Base-by-base conservation (phyloP, 2,113 vertebrate species). In the Ciconia boyciana region DNA sequence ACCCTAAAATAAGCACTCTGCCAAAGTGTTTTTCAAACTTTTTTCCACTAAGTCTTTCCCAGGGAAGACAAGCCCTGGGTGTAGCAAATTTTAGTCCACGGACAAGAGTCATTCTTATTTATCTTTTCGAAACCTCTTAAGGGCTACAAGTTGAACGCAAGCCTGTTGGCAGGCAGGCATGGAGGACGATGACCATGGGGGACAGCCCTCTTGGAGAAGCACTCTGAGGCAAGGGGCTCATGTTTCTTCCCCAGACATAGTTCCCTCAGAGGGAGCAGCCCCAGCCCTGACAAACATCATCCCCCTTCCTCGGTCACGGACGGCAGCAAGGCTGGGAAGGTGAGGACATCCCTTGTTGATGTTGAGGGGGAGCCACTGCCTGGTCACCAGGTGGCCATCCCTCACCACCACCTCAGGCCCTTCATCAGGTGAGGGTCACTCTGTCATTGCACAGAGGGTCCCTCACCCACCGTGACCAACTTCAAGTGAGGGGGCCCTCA, bases 141-240 rank as follows among this genome's bases (percentile, higher is more conserved):
- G 21, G 19, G 32, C 11, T 49, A 70, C 12, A 41, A 58, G 34
- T 6, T 58, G 84, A 82, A 61, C 26, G 6, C 0, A 6, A 57
- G 48, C 11, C 28, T 46, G 72, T 20, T n/a, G 18, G 34, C 74
- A 79, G 46, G 24, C 26, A 55, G 13, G 22, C 9, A 19, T 1
- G 26, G 32, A 39, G 11, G 43, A 74, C 0, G 6, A 71, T 10
- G 64, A 75, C 22, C 22, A 21, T 0, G 14, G 34, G 2, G 7
- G 5, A 48, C 44, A 64, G n/a, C 12, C 14, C 0, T 1, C 64
- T 44, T 44, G 28, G 25, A 87, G 16, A 5, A 43, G 7, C 28
- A 3, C 8, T 15, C 4, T 22, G 12, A 1, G 21, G 28, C 0
- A 0, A 55, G 13, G 2, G 10, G n/a, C 51, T 94, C 61, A 43